Evolutionary conservation across 2,888 invertebrate genomes (phyloP), one percentile per base, ranked within the genome.

Genomic region (Dicranocentrus wangi): DNA sequence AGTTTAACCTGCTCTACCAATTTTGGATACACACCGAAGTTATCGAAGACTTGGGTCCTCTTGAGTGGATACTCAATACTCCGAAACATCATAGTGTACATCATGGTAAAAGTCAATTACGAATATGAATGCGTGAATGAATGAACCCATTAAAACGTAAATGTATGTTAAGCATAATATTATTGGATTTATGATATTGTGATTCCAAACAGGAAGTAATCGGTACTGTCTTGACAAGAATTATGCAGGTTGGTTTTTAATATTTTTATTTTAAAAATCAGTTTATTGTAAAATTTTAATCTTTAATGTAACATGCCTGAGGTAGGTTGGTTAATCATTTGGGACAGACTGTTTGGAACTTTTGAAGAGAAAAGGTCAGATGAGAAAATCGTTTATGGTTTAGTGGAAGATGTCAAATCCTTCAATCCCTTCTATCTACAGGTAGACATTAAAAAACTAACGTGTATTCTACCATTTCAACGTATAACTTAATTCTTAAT

Each of bases 141-240:
- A n/a, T n/a, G n/a, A n/a, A n/a, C n/a, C n/a, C n/a, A n/a, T n/a
- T n/a, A n/a, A n/a, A n/a, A n/a, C n/a, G n/a, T n/a, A n/a, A n/a
- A n/a, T n/a, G n/a, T n/a, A n/a, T n/a, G n/a, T n/a, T n/a, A n/a
- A n/a, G n/a, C n/a, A n/a, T n/a, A n/a, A n/a, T n/a, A n/a, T 32
- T 32, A n/a, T 32, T 32, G 32, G 32, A 32, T 32, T 32, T 7
- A 10, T 32, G 32, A 32, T 32, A 32, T 32, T 10, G 32, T 32
- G 10, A 32, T 32, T 32, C 32, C 10, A n/a, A 39, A 39, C n/a
- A 47, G 94, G 94, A 27, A 93, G 95, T 88, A 97, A 97, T 89
- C 92, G 94, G 77, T 95, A 95, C 88, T 97, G 96, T 87, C 91
- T 97, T 86, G 97, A 97, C 88, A 96, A 95, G 88, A 97, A 97